Base-by-base conservation (phyloP, 2,888 invertebrate species). In the Tinea trinotella region DNA sequence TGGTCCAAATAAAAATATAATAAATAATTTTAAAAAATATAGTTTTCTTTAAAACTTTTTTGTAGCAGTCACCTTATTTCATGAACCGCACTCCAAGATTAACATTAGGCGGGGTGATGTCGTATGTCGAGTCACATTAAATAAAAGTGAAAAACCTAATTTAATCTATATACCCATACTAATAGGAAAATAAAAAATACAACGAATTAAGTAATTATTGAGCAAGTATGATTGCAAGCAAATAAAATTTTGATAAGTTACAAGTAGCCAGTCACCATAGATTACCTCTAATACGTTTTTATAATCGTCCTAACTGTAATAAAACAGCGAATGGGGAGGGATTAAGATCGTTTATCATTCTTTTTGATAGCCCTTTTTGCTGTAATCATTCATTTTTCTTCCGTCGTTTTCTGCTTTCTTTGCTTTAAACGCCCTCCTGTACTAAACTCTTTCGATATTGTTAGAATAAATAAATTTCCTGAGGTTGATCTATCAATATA, bases 331-430 rank as follows among this genome's bases (percentile, higher is more conserved):
- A 77, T 74, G 48, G 48, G 55, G 79, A 73, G 69, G 79, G 81
- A 83, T 84, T 84, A 83, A 80, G 79, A 76, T 83, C 84, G 79
- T 85, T 82, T 81, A 85, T 85, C 84, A 85, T 83, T 81, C 82
- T 79, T 79, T 80, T 76, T 83, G 83, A 85, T 83, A 76, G 82
- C 81, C 80, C 75, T 84, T 84, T 83, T 84, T 84, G 83, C 80
- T 71, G 79, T 82, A 83, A 85, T 85, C 84, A 82, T 83, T 85
- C 84, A 85, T 84, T 85, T 84, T 81, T 83, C 82, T 80, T 82
- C 83, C 76, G 76, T 77, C 77, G 76, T 79, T 78, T 78, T 79
- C 78, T 50, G 24, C 50, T 50, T 24, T 19, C 50, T 73, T 81
- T 76, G 76, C 74, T 77, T 80, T 79, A 50, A 40, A 55, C 48